phyloP scores from a whole-genome alignment of 1,140 invertebrate genomes.

The Drosophila carrolli region DNA sequence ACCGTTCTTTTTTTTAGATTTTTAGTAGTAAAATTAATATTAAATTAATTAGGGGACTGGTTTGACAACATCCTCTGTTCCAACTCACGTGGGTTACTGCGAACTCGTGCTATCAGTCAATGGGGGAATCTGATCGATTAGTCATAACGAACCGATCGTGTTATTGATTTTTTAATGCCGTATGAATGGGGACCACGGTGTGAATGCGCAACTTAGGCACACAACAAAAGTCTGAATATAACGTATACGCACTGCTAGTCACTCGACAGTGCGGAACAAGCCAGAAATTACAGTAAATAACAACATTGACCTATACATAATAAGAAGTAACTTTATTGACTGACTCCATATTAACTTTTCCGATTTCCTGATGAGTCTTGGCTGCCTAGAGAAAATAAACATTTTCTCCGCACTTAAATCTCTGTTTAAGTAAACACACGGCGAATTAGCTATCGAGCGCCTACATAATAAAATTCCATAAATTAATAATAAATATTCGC shows the following conservation, averaged over 20 bases:
- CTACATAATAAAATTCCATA: conserved; percentile 56
- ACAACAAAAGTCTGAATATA: conserved; percentile 7
- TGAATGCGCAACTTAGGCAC: conserved; percentile 30
- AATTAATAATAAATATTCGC: conserved; percentile 62
- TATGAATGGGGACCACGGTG: conserved; percentile 24
- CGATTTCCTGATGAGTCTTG: background rate
- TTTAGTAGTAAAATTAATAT: background rate
- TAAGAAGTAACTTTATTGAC: conserved; percentile 4
- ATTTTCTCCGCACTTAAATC: background rate
- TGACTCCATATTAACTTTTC: conserved; percentile 1
- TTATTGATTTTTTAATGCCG: conserved; percentile 1
- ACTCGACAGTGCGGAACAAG: conserved; percentile 23
- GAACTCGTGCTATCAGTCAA: conserved; percentile 10
- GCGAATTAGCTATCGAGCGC: conserved; percentile 32
- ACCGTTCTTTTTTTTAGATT: background rate
- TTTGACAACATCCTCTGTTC: background rate
- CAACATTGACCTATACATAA: conserved; percentile 1
- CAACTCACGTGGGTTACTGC: background rate
- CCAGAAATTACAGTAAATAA: background rate
- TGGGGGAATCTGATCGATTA: conserved; percentile 16
- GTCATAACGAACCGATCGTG: conserved; percentile 1
- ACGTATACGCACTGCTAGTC: conserved; percentile 52
- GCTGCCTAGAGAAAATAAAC: background rate
- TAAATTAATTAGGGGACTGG: background rate
- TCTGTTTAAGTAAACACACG: conserved; percentile 47